A percentile compares a stretch with the other conserved stretches of the same genome.
These are phyloP conservation scores for Sebastes miniatus DNA, from an alignment of 2,797 vertebrate species.

Conservation along the genomic window DNA sequence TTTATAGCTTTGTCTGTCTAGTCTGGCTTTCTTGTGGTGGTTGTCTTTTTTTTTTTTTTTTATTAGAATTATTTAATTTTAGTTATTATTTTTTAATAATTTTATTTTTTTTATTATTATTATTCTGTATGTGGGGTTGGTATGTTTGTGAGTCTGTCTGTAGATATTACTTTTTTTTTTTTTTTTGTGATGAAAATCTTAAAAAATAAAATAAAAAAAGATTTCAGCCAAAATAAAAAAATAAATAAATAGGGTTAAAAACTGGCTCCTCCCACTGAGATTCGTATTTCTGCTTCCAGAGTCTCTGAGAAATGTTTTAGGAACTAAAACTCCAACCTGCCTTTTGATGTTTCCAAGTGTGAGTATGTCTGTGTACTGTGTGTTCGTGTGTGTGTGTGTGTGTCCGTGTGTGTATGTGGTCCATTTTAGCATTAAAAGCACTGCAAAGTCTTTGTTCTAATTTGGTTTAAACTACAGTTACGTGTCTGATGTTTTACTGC, in stretches of 20 bases:
- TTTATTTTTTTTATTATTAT: too few relatives aligned
- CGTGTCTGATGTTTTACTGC: not conserved
- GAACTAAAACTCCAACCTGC: not conserved
- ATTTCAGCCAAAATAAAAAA: too few relatives aligned
- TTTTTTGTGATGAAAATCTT: too few relatives aligned
- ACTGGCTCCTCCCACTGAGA: not conserved
- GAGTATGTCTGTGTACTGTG: not conserved
- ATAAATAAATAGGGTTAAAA: not conserved
- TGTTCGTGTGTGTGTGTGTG: not conserved
- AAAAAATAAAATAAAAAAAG: not conserved
- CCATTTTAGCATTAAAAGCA: slow-evolving; percentile 22
- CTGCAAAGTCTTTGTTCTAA: slow-evolving; percentile 29
- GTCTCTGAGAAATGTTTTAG: not conserved
- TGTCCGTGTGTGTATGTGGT: not conserved
- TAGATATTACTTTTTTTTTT: too few relatives aligned
- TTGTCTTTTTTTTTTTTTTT: too few relatives aligned
- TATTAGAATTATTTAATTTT: too few relatives aligned
- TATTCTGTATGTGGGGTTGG: too few relatives aligned
- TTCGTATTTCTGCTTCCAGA: not conserved
- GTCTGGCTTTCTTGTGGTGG: too few relatives aligned
- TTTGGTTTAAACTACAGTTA: not conserved
- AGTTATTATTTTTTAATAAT: too few relatives aligned
- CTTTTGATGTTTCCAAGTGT: not conserved
- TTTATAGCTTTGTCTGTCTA: too few relatives aligned
- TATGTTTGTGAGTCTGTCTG: too few relatives aligned